Evolutionary conservation across 1,140 invertebrate species (phyloP), one percentile per base, ranked within the genome.

Genomic region (Colletes latitarsis): DNA sequence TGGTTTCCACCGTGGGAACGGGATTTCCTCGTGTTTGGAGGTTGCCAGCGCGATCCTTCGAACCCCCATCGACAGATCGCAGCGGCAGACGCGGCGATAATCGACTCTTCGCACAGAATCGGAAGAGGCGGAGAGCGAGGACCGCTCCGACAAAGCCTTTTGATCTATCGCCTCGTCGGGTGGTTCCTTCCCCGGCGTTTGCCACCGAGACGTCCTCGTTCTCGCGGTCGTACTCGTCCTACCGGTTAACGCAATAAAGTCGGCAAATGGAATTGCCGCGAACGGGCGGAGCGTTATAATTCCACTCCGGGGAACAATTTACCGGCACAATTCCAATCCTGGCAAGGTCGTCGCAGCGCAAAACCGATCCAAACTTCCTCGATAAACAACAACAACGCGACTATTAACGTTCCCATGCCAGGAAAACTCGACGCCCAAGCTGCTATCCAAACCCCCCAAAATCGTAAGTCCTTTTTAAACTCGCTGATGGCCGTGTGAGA

Each of bases 271-370:
- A 88, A 89, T 88, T 89, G 84, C 72, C 84, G 71, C 75, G 71
- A 85, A 78, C 81, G 87, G 70, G 73, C 79, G 70, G 68, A 81
- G 72, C 67, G 81, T 82, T 82, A 84, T 88, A 88, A 88, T 88
- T 88, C 82, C 84, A 86, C 82, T 86, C 76, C 66, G 21, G 85
- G 76, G 79, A 78, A 88, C 87, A 86, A 88, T 88, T 88, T 88
- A 77, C 69, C 81, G 71, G 86, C 66, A 70, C 87, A 82, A 88
- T 88, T 76, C 82, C 80, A 86, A 88, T 86, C 79, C 53, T 83
- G 79, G 81, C 77, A 82, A 83, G 86, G 80, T 85, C 83, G 52
- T 39, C 62, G 67, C 8, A 55, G 58, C 43, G 67, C 77, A 87
- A 89, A 89, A 85, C 74, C 77, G 78, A 72, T 72, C 67, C 63